phyloP scores from a whole-genome alignment of 2,113 vertebrate species.

The Hystrix cristata region DNA sequence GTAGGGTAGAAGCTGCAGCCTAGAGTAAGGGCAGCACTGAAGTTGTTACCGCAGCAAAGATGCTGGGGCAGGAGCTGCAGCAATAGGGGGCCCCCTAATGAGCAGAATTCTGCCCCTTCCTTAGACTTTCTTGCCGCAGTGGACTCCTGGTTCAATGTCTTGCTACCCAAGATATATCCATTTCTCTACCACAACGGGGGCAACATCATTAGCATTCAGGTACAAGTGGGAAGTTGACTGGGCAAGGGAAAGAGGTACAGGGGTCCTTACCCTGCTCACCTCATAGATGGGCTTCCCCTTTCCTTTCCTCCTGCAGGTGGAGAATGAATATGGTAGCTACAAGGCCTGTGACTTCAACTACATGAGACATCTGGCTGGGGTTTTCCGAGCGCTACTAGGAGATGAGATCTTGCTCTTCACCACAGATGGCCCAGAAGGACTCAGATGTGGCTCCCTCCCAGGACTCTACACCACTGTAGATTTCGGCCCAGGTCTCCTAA shows the following conservation, averaged over 20 bases:
- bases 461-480: conserved; percentile 95
- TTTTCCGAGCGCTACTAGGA: conserved; percentile 92
- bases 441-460: conserved; percentile 93
- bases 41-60: background rate
- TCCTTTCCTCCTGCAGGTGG: conserved; percentile 89
- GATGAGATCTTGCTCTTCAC: conserved; percentile 95
- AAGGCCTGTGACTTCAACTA: conserved; percentile 94
- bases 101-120: conserved; percentile 5
- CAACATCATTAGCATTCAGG: conserved; percentile 97
- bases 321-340: conserved; percentile 98
- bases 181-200: conserved; percentile 95
- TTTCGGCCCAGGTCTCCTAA: conserved; percentile 94
- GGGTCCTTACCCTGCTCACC: background rate
- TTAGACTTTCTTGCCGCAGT: conserved; percentile 94
- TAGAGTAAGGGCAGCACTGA: background rate
- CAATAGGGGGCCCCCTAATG: background rate
- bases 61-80: background rate
- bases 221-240: conserved; percentile 74
- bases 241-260: background rate
- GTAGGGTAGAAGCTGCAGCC: background rate
- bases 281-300: background rate
- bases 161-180: conserved; percentile 94
- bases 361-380: conserved; percentile 90
- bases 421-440: conserved; percentile 91
- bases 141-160: conserved; percentile 93